These are phyloP conservation scores for Patiria miniata DNA, from an alignment of 35 echinoderm and acorn worm species.

Conservation along the genomic window DNA sequence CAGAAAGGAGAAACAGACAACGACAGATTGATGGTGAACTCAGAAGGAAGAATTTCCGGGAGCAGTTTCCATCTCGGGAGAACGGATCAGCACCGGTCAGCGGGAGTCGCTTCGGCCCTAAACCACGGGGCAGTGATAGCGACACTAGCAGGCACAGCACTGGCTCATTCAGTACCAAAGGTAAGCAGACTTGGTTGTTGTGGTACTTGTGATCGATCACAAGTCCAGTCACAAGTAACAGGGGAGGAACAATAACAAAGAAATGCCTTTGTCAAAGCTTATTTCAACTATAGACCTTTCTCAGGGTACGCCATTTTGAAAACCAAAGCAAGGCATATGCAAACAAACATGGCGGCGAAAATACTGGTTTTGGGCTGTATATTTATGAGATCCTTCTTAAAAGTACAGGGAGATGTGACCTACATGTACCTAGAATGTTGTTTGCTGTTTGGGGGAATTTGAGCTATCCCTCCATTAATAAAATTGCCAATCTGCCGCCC, in stretches of 20 bases:
- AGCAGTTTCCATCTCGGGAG: constrained; percentile 69
- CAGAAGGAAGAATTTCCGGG: constrained; percentile 69
- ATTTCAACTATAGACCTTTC: too few relatives aligned
- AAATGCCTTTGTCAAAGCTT: too few relatives aligned
- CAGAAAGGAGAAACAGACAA: constrained; percentile 60
- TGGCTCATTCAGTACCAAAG: constrained; percentile 40
- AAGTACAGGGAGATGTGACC: not conserved
- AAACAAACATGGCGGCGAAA: not conserved
- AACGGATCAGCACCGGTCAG: constrained; percentile 62
- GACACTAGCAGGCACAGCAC: constrained; percentile 54
- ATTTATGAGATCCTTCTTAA: not conserved
- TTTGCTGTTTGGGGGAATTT: too few relatives aligned
- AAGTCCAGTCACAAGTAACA: too few relatives aligned
- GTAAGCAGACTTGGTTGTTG: too few relatives aligned
- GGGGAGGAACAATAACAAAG: too few relatives aligned
- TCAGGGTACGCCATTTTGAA: too few relatives aligned
- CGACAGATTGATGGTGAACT: constrained; percentile 77
- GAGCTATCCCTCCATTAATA: too few relatives aligned
- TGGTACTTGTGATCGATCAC: not conserved
- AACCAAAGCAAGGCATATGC: too few relatives aligned
- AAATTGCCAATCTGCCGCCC: too few relatives aligned
- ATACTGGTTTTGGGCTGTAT: not conserved
- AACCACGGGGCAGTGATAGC: constrained; percentile 51
- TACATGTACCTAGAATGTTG: too few relatives aligned
- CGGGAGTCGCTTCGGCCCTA: constrained; percentile 49